Conservation (phyloP, 2,113 vertebrate species). For the Engystomops pustulosus region DNA sequence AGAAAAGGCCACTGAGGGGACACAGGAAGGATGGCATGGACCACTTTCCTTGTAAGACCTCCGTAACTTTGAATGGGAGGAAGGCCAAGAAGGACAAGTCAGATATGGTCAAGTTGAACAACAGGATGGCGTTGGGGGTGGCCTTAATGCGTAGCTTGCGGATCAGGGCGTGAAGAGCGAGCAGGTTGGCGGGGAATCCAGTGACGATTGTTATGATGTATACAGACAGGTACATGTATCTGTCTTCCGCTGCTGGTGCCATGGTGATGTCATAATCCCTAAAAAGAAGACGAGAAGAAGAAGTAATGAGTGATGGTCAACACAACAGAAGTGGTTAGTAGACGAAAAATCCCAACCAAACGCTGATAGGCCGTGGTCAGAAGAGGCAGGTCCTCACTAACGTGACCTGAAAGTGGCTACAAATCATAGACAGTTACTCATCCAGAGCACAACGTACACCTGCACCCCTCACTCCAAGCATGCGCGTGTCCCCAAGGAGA, state of each 20-base stretch:
- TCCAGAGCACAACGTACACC: too few species aligned
- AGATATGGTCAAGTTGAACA: constrained; percentile 66
- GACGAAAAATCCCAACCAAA: too few species aligned
- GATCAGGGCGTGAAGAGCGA: constrained; percentile 64
- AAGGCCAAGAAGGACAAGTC: constrained; percentile 67
- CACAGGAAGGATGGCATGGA: constrained; percentile 62
- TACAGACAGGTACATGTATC: constrained; percentile 60
- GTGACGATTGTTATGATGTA: constrained; percentile 63
- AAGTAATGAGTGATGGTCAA: neutral
- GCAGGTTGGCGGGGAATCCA: constrained; percentile 68
- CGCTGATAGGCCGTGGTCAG: too few species aligned
- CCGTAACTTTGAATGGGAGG: constrained; percentile 64
- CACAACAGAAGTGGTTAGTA: neutral
- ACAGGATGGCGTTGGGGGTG: constrained; percentile 60
- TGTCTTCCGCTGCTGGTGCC: constrained; percentile 32
- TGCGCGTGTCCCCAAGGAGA: too few species aligned
- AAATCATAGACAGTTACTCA: too few species aligned
- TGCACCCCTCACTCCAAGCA: too few species aligned
- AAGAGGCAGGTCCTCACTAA: too few species aligned
- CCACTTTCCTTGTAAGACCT: constrained; percentile 62
- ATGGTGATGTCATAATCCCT: constrained; percentile 53
- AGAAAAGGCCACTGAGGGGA: constrained; percentile 62
- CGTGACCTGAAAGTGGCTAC: too few species aligned
- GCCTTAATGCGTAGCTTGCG: constrained; percentile 61
- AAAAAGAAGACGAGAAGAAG: neutral